Evolutionary conservation across 2,888 invertebrate genomes (phyloP), one percentile per base, ranked within the genome.

Genomic region (Eustalomyia histrio): DNA sequence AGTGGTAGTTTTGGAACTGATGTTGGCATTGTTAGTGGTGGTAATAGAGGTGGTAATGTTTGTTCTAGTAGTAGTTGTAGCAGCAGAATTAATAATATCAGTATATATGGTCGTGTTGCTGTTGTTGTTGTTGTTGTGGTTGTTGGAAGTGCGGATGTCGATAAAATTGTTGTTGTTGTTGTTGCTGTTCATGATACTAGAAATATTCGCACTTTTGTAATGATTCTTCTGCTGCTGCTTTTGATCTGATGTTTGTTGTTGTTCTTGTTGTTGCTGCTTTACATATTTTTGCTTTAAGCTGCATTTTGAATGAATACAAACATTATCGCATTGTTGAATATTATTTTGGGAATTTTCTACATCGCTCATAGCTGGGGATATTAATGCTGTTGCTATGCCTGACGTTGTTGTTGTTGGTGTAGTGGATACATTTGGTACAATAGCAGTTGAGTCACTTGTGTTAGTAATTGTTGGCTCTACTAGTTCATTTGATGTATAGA

Each of bases 201-300:
- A 47, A 43, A 60, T 60, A 47, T 72, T 80, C 72, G 67, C 68
- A 73, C 68, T 76, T 63, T 76, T 65, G 73, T 55, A 57, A 43
- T 79, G 65, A 75, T 68, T 52, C 17, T 79, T 58, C 50, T 47
- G 72, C 47, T 83, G 67, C 29, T 75, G 72, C 68, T 82, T 65
- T 43, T 74, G 69, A 14, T 57, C 24, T 39, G 64, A 6, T 47
- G 29, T 47, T 57, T 47, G 55, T 33, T 33, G 33, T 14, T 53
- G 9, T 55, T 33, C 35, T 35, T 57, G 50, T 17, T 60, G 55
- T 39, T 64, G 64, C 7, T 67, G 67, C 57, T 50, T 52, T 33
- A 21, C 9, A 68, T 57, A 73, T 78, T 81, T 83, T 81, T 78
- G 81, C 75, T 83, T 83, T 76, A 80, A 83, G 71, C 76, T 74